A percentile compares a stretch with the other conserved stretches of the same genome.
phyloP scores from a whole-genome alignment of 2,888 invertebrate species.

The Noctua janthe region DNA sequence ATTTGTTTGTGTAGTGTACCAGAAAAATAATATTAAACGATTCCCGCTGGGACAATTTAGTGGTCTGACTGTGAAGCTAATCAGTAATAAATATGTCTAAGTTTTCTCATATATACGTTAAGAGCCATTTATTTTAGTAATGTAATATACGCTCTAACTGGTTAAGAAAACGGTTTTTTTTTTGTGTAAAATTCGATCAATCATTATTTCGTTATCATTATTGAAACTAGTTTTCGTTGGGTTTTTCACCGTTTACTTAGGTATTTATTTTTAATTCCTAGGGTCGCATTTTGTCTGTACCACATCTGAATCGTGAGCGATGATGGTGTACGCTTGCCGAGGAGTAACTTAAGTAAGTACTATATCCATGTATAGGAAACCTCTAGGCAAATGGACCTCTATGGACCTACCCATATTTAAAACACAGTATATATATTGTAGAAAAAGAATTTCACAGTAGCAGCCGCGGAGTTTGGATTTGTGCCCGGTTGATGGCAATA shows the following conservation, averaged over 20 bases:
- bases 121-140: slow-evolving; percentile 15
- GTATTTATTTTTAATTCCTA: not conserved
- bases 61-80: slow-evolving; percentile 44
- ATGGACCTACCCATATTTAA: not conserved
- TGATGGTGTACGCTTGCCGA: not conserved
- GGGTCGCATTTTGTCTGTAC: not conserved
- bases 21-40: slow-evolving; percentile 52
- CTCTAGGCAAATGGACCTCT: not conserved
- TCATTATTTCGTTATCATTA: not conserved
- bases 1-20: slow-evolving; percentile 61
- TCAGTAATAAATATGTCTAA: slow-evolving; percentile 52
- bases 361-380: not conserved
- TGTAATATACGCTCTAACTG: not conserved
- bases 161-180: not conserved
- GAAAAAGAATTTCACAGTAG: too few species aligned
- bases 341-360: not conserved
- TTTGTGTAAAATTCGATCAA: not conserved
- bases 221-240: not conserved
- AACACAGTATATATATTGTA: not conserved
- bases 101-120: slow-evolving; percentile 32
- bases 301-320: not conserved
- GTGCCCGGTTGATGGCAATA: not conserved
- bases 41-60: slow-evolving; percentile 51
- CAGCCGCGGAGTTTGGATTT: not conserved
- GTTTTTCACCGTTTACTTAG: not conserved